Percentiles rank a stretch among this genome's conserved stretches.
Evolutionary conservation across 2,888 invertebrate species (phyloP).

Genomic region (Chironomus riparius): DNA sequence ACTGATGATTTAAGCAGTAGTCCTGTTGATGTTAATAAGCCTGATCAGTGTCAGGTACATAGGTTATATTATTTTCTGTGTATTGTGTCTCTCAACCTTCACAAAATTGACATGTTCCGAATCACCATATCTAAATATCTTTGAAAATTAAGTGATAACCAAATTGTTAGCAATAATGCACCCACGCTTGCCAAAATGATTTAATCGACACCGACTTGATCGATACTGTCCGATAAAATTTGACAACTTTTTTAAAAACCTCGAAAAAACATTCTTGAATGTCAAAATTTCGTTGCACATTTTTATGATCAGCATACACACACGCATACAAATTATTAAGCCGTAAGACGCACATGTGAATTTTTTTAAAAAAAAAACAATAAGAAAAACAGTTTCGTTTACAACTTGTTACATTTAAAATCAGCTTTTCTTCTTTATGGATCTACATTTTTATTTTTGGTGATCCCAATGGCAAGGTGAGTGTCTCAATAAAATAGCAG

Average conservation of each 20-base stretch:
- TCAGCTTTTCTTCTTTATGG: not conserved
- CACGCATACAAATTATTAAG: not conserved
- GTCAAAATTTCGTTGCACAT: not conserved
- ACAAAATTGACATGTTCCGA: too few relatives aligned
- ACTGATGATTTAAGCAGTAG: too few relatives aligned
- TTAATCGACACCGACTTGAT: too few relatives aligned
- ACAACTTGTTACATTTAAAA: constrained; percentile 3
- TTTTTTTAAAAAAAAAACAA: not conserved
- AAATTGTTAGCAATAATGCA: too few relatives aligned
- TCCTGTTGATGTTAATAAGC: too few relatives aligned
- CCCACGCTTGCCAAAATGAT: too few relatives aligned
- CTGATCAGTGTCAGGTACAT: too few relatives aligned
- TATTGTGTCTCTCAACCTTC: too few relatives aligned
- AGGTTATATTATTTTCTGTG: too few relatives aligned
- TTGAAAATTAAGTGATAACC: too few relatives aligned
- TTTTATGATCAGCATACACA: not conserved
- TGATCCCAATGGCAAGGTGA: constrained; percentile 7
- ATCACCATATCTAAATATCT: too few relatives aligned
- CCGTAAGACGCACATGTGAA: not conserved
- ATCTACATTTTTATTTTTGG: not conserved
- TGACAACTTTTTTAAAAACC: not conserved
- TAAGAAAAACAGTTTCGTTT: not conserved
- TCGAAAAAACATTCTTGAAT: not conserved
- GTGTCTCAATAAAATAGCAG: constrained; percentile 3
- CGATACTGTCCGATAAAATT: too few relatives aligned